These are phyloP conservation scores for Calidris pugnax DNA, from an alignment of 2,113 vertebrate species.

Conservation along the genomic window DNA sequence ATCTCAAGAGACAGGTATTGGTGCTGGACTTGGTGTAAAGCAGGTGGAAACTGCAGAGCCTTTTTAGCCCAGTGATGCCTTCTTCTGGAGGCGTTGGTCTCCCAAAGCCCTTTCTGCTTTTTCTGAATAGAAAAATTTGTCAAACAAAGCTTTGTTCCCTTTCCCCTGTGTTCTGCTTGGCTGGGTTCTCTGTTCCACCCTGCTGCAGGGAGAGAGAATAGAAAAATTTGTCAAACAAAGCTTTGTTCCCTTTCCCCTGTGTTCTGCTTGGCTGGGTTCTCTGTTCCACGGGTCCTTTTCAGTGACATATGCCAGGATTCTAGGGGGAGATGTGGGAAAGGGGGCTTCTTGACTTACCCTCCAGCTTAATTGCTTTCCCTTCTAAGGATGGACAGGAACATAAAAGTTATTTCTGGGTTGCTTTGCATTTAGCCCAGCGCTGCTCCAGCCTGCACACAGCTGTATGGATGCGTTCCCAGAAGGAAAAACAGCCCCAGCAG, in stretches of 20 bases:
- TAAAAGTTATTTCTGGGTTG: rapidly evolving
- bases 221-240: not conserved
- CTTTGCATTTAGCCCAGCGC: not conserved
- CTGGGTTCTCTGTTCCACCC: no score
- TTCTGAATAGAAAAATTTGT: rapidly evolving
- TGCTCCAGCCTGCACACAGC: not conserved
- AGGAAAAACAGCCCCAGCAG: not conserved
- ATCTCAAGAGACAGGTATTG: not conserved
- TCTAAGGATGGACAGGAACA: not conserved
- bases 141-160: not conserved
- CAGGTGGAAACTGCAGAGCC: not conserved
- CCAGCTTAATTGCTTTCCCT: not conserved
- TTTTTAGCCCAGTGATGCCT: rapidly evolving
- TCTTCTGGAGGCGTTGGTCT: not conserved
- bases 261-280: not conserved
- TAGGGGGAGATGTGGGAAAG: rapidly evolving
- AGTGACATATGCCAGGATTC: not conserved
- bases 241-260: not conserved
- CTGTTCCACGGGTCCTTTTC: rapidly evolving
- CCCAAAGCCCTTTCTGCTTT: rapidly evolving
- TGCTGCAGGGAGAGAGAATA: not conserved
- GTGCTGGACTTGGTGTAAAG: not conserved
- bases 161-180: not conserved
- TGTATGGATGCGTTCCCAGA: rapidly evolving
- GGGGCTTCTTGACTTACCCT: not conserved